Base-by-base conservation (phyloP, 2,888 invertebrate genomes). In the Ceriagrion tenellum region DNA sequence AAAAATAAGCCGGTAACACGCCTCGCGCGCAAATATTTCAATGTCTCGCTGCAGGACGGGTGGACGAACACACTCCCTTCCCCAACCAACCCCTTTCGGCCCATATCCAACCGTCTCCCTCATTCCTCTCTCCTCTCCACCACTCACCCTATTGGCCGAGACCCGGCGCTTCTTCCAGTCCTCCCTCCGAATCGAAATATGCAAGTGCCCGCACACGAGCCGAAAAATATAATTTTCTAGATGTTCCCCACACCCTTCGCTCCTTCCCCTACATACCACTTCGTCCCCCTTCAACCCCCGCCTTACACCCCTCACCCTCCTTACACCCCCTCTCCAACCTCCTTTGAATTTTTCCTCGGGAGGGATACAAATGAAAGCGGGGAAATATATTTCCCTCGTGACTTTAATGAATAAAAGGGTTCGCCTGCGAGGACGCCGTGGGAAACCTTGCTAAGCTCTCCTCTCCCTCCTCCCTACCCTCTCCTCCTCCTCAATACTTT, bases 391-490 rank as follows among this genome's bases (percentile, higher is more conserved):
- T 69, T 69, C 93, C 69, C 93, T 93, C 69, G 69, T 47, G 69
- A 93, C 63, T 93, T 69, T 93, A 93, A 93, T 93, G 93, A 93
- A 93, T 93, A 93, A 93, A 93, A 69, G 93, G 93, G 63, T 93
- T 93, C 69, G 30, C 81, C 47, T 35, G 81, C 13, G 91, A 91
- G 40, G 89, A 89, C 59, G 63, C 91, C 91, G 59, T 91, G 63
- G 81, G 81, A 81, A 81, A 81, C 81, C 81, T 81, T 81, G 81
- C 81, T 81, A 81, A 81, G 81, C 81, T n/a, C n/a, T 69, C n/a
- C 69, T n/a, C 88, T 40, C 88, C 20, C 47, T 55, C 47, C 74
- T 35, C 69, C 47, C 23, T 35, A 20, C 91, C 12, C 40, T 40
- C 10, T 2, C 63, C 63, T 35, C 59, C 23, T 35, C 40, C 35